A percentile compares a stretch with the other conserved stretches of the same genome.
These are phyloP conservation scores for Diabrotica undecimpunctata DNA, from an alignment of 1,140 invertebrate genomes.

Conservation along the genomic window DNA sequence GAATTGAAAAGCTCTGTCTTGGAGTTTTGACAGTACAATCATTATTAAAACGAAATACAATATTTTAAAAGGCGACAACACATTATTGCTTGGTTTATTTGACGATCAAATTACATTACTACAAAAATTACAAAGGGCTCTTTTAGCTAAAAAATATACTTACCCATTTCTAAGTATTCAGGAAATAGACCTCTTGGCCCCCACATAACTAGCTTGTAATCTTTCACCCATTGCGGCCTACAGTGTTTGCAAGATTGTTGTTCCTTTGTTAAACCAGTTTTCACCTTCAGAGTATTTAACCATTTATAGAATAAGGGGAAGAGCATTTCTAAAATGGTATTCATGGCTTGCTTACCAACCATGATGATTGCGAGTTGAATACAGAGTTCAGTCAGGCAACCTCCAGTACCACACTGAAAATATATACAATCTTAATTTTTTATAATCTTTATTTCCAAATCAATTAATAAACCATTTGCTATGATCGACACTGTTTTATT, in stretches of 20 bases:
- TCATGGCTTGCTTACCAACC: slow-evolving; percentile 94
- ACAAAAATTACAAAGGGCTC: too few relatives aligned
- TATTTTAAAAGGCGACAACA: too few relatives aligned
- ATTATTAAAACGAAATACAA: too few relatives aligned
- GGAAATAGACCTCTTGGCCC: slow-evolving; percentile 88
- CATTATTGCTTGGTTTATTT: too few relatives aligned
- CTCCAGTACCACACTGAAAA: slow-evolving; percentile 73
- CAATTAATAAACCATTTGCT: too few relatives aligned
- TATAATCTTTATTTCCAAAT: too few relatives aligned
- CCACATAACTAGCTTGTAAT: slow-evolving; percentile 87
- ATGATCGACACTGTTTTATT: too few relatives aligned
- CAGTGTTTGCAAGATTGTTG: slow-evolving; percentile 31
- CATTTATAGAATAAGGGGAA: slow-evolving; percentile 71
- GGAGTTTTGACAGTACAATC: too few relatives aligned
- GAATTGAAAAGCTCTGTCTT: too few relatives aligned
- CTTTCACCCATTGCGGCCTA: slow-evolving; percentile 77
- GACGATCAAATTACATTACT: too few relatives aligned
- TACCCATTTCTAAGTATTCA: slow-evolving; percentile 97
- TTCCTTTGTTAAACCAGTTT: slow-evolving; percentile 48
- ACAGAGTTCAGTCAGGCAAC: slow-evolving; percentile 87
- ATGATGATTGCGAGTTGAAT: slow-evolving; percentile 93
- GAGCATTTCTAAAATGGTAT: slow-evolving; percentile 80
- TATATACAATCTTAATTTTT: background rate
- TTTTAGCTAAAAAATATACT: slow-evolving; percentile 25
- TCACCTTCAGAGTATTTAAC: slow-evolving; percentile 64